A percentile compares a stretch with the other conserved stretches of the same genome.
Conservation (phyloP, 2,888 invertebrate species). For the Himalopsyche kuldschensis region DNA sequence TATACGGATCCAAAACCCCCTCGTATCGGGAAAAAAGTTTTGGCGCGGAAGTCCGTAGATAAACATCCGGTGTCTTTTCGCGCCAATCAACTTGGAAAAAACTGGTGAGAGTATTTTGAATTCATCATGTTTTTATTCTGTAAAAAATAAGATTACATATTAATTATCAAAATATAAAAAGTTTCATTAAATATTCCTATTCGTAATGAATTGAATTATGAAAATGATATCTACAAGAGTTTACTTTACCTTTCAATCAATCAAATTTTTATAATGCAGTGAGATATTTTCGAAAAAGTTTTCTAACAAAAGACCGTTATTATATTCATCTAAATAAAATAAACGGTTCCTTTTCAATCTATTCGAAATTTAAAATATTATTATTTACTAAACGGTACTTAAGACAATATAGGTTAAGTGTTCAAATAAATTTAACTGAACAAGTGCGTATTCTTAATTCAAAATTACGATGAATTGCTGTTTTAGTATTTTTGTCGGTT, state of each 20-base stretch:
- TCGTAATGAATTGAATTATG: too few species aligned
- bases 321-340: background rate
- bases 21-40: background rate
- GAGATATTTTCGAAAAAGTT: too few species aligned
- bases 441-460: background rate
- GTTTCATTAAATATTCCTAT: too few species aligned
- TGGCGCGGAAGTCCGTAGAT: conserved; percentile 14
- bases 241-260: too few species aligned
- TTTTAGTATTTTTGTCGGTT: background rate
- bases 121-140: background rate
- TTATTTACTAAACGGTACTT: background rate
- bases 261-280: too few species aligned
- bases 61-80: conserved; percentile 9
- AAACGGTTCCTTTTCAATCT: background rate
- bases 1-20: background rate
- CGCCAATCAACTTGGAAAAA: conserved; percentile 7
- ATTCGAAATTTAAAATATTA: background rate
- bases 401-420: background rate
- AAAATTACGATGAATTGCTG: background rate
- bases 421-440: background rate
- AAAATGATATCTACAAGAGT: too few species aligned
- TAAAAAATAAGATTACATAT: background rate
- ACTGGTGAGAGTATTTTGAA: background rate
- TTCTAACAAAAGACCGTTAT: background rate
- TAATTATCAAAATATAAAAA: too few species aligned